Evolutionary conservation across 1,140 invertebrate species (phyloP).

Genomic region (Caenorhabditis briggsae): DNA sequence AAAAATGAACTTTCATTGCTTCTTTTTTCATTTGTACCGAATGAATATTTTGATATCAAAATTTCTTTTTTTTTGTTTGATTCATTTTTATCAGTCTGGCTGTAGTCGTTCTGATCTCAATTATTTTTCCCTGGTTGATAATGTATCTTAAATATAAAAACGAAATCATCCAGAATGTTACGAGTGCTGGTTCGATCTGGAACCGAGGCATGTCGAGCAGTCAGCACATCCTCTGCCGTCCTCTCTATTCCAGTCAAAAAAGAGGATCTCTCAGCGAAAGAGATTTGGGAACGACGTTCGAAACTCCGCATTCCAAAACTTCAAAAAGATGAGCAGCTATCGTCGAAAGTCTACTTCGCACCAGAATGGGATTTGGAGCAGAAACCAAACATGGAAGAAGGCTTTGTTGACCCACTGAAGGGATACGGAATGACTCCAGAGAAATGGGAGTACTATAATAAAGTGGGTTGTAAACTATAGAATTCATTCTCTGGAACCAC

Average conservation of each 20-base stretch:
- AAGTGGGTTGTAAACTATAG: too few species aligned
- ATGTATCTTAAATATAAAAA: too few species aligned
- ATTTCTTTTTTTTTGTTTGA: background rate
- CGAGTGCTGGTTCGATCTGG: slow-evolving; percentile 23
- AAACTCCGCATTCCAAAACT: slow-evolving; percentile 70
- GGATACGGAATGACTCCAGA: slow-evolving; percentile 74
- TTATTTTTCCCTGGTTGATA: too few species aligned
- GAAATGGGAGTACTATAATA: slow-evolving; percentile 78
- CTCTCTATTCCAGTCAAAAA: slow-evolving; percentile 28
- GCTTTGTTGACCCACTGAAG: slow-evolving; percentile 68
- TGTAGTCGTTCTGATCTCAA: background rate
- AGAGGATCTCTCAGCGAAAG: slow-evolving; percentile 17
- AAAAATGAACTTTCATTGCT: background rate
- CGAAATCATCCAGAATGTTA: too few species aligned
- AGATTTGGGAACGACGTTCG: slow-evolving; percentile 65
- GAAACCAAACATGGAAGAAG: slow-evolving; percentile 63
- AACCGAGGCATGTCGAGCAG: slow-evolving; percentile 6
- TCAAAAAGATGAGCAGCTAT: slow-evolving; percentile 71
- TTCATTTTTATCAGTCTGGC: background rate
- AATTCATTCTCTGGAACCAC: too few species aligned
- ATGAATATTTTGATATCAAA: too few species aligned
- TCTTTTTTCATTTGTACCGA: background rate
- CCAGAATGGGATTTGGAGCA: slow-evolving; percentile 76
- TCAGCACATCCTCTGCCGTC: slow-evolving; percentile 9
- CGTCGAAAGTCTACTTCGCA: slow-evolving; percentile 75